phyloP scores from a whole-genome alignment of 2,888 invertebrate genomes.

The Andrena chrysosceles region DNA sequence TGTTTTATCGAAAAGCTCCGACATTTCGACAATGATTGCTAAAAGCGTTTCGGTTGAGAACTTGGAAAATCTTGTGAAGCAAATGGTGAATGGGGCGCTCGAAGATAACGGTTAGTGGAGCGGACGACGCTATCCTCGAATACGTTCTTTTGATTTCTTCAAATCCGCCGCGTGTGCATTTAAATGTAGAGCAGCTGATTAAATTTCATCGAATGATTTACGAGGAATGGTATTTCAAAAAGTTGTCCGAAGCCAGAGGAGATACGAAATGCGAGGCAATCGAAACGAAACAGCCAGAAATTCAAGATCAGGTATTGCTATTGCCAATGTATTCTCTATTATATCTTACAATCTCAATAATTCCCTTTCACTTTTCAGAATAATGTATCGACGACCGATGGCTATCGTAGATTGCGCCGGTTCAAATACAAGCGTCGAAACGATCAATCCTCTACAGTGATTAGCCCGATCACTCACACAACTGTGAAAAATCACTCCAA shows the following conservation, averaged over 20 bases:
- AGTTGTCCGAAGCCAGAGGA: conserved; percentile 33
- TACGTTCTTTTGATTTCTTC: neutral
- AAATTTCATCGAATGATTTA: conserved; percentile 64
- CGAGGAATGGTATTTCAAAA: conserved; percentile 60
- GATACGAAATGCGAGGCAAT: neutral
- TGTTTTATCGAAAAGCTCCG: neutral
- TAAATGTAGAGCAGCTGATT: conserved; percentile 58
- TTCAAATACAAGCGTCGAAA: neutral
- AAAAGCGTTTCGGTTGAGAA: conserved; percentile 71
- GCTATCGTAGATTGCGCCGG: conserved; percentile 18
- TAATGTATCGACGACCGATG: conserved; percentile 29
- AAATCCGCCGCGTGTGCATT: neutral
- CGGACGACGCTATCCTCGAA: neutral
- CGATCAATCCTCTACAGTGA: neutral
- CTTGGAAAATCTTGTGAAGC: conserved; percentile 64
- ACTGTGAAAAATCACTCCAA: neutral
- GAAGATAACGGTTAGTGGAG: conserved; percentile 61
- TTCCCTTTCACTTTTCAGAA: conserved; percentile 11
- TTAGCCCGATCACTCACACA: neutral
- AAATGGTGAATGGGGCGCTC: conserved; percentile 62
- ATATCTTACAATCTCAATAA: neutral
- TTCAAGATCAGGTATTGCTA: conserved; percentile 17
- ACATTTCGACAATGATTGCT: conserved; percentile 19
- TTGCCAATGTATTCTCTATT: no score
- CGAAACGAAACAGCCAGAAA: neutral